Evolutionary conservation across 1,140 invertebrate genomes (phyloP).

Genomic region (Semibalanus balanoides): DNA sequence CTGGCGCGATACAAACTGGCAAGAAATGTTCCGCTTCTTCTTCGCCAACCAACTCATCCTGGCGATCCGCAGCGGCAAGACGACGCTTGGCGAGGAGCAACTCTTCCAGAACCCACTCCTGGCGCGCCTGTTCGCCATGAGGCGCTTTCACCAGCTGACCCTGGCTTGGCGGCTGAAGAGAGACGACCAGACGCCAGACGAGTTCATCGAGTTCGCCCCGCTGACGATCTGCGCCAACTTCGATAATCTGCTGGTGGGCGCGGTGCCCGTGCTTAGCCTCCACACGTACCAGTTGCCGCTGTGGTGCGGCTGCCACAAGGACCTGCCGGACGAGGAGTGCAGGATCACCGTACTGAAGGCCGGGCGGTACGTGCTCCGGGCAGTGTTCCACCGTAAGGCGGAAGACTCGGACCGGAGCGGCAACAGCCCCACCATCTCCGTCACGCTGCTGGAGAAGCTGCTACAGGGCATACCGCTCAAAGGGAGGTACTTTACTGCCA

Average conservation of each 20-base stretch:
- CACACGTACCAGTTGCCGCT: background rate
- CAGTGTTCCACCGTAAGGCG: background rate
- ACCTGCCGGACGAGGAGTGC: background rate
- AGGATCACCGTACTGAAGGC: background rate
- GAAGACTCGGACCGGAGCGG: background rate
- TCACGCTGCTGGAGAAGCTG: background rate
- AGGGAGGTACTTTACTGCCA: background rate
- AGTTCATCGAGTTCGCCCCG: background rate
- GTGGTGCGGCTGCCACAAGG: background rate
- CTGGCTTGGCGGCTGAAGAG: background rate
- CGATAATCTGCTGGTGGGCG: background rate
- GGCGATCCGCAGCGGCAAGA: background rate
- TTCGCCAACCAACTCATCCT: background rate
- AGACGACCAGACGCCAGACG: background rate
- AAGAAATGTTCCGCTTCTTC: background rate
- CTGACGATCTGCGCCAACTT: background rate
- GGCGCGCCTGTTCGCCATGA: background rate
- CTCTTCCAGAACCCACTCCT: background rate
- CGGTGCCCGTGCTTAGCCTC: background rate
- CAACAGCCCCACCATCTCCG: background rate
- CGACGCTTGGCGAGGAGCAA: background rate
- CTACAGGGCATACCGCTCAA: background rate
- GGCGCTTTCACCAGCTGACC: background rate
- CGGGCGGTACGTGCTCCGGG: background rate
- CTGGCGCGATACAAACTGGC: background rate